Conservation (phyloP, 2,113 vertebrate species). For the Halichoeres trimaculatus region DNA sequence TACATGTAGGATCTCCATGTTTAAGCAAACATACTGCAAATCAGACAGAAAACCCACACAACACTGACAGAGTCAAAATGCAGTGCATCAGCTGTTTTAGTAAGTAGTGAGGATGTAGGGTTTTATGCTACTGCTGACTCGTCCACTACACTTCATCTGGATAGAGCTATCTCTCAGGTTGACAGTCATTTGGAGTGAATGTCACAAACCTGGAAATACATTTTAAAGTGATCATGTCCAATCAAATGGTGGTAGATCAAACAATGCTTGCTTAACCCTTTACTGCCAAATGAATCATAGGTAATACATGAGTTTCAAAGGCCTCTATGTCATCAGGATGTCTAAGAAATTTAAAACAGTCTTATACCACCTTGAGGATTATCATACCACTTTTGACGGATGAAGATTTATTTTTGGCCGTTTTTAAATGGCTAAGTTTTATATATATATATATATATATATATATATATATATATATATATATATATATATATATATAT, state of each 20-base stretch:
- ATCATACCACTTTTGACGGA: no score
- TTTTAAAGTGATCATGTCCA: not conserved
- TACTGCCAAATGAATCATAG: no score
- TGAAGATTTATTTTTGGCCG: no score
- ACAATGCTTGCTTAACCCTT: not conserved
- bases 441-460: no score
- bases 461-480: no score
- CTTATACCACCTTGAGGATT: no score
- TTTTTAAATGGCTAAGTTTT: no score
- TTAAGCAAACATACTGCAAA: not conserved
- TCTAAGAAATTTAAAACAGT: no score
- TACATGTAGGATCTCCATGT: not conserved
- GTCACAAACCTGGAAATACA: not conserved
- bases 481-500: no score
- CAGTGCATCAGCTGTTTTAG: conserved; percentile 7
- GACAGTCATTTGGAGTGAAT: conserved; percentile 20
- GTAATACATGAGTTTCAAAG: no score
- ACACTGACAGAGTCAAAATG: not conserved
- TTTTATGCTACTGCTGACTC: conserved; percentile 21
- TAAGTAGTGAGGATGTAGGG: not conserved
- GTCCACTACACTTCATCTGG: conserved; percentile 1
- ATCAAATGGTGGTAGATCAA: not conserved
- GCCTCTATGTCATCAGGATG: no score
- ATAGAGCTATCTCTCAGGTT: conserved; percentile 5
- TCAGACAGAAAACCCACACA: not conserved